phyloP scores from a whole-genome alignment of 2,888 invertebrate species.

The Drosophila cognata region DNA sequence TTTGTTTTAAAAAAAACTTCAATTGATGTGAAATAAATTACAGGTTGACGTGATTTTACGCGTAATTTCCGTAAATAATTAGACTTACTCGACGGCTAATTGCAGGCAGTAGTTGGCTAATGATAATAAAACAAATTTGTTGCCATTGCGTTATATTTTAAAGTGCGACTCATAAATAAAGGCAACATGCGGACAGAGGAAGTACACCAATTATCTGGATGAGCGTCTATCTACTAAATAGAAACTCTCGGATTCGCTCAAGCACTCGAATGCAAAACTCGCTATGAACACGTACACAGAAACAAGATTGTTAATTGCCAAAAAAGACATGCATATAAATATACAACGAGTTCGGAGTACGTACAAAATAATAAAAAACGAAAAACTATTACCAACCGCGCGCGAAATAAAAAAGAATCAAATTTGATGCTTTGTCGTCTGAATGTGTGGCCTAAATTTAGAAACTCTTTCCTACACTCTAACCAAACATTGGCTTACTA shows the following conservation, averaged over 20 bases:
- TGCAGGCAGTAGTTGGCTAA: conserved; percentile 47
- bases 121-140: conserved; percentile 27
- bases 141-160: conserved; percentile 25
- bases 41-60: conserved; percentile 76
- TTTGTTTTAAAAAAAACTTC: conserved; percentile 35
- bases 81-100: conserved; percentile 47
- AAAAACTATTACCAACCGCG: conserved; percentile 13
- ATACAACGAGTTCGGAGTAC: background rate
- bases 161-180: conserved; percentile 33
- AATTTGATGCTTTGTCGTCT: conserved; percentile 38
- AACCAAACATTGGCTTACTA: background rate
- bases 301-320: conserved; percentile 44
- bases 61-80: conserved; percentile 78
- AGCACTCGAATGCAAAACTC: conserved; percentile 22
- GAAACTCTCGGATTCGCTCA: conserved; percentile 11
- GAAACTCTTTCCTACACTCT: conserved; percentile 28
- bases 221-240: conserved; percentile 22
- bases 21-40: conserved; percentile 75
- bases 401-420: conserved; percentile 22
- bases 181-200: conserved; percentile 23
- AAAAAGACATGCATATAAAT: conserved; percentile 9
- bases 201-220: conserved; percentile 53
- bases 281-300: conserved; percentile 53
- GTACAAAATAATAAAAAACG: background rate
- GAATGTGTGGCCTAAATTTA: conserved; percentile 40